Conservation (phyloP, 37 sponge, comb jelly and placozoan species). For the Lycopodina hypogea region DNA sequence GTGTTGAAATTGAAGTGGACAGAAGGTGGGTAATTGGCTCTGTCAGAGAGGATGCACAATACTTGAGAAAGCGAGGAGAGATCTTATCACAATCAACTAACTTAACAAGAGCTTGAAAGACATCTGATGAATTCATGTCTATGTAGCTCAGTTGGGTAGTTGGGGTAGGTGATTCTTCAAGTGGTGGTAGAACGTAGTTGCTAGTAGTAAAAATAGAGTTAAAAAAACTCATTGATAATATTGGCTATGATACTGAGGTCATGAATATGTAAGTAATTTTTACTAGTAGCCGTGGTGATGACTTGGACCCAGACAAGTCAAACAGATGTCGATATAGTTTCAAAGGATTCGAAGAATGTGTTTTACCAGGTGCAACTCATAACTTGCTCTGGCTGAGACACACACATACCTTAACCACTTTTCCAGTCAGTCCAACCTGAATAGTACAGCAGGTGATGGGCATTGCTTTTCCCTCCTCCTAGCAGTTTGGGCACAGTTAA, state of each 20-base stretch:
- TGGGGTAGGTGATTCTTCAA: too few relatives aligned
- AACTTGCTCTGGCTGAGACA: too few relatives aligned
- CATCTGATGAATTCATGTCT: not conserved
- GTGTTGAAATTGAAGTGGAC: not conserved
- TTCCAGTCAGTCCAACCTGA: too few relatives aligned
- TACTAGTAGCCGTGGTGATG: not conserved
- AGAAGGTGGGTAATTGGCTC: too few relatives aligned
- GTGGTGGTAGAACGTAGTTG: not conserved
- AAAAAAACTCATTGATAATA: not conserved
- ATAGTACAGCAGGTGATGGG: too few relatives aligned
- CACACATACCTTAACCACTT: too few relatives aligned
- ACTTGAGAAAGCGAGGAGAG: conserved; percentile 1
- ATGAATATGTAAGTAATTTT: not conserved
- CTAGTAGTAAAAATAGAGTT: not conserved
- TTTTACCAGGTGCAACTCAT: too few relatives aligned
- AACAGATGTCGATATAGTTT: too few relatives aligned
- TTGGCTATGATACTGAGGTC: not conserved
- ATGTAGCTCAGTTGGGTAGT: not conserved
- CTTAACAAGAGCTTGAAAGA: not conserved
- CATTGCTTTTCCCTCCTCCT: too few relatives aligned
- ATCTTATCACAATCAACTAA: conserved; percentile 11
- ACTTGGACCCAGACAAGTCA: not conserved
- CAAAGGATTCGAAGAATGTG: too few relatives aligned
- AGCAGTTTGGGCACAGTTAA: too few relatives aligned
- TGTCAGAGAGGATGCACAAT: conserved; percentile 1